Evolutionary conservation across 37 sponge, comb jelly and placozoan species (phyloP).

Genomic region (Beroe ovata): DNA sequence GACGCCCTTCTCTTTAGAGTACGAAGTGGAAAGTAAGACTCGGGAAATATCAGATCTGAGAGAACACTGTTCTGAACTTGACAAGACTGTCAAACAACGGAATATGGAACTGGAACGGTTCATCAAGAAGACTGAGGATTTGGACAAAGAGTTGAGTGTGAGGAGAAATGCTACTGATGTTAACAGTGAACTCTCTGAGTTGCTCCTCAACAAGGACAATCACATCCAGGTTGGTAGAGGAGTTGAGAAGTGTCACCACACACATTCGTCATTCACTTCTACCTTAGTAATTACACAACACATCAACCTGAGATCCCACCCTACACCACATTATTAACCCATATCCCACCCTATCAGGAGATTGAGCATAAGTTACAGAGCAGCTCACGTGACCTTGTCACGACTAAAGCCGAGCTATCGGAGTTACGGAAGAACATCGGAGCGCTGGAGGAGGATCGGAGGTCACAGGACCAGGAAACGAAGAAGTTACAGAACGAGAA

Average conservation of each 20-base stretch:
- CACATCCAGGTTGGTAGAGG: slow-evolving; percentile 66
- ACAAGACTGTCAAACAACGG: slow-evolving; percentile 40
- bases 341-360: too few species aligned
- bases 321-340: too few species aligned
- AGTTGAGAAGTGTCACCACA: too few species aligned
- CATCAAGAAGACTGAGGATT: slow-evolving; percentile 28
- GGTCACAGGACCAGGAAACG: background rate
- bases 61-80: slow-evolving; percentile 46
- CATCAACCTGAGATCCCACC: too few species aligned
- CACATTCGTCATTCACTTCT: too few species aligned
- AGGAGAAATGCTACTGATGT: slow-evolving; percentile 66
- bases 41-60: slow-evolving; percentile 18
- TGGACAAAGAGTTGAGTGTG: slow-evolving; percentile 30
- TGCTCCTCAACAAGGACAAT: slow-evolving; percentile 66
- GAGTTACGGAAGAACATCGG: background rate
- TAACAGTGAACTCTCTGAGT: slow-evolving; percentile 41
- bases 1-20: too few species aligned
- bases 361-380: slow-evolving; percentile 7
- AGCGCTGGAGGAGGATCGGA: slow-evolving; percentile 2
- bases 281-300: too few species aligned
- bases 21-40: slow-evolving; percentile 59
- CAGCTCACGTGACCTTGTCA: background rate
- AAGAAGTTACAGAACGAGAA: slow-evolving; percentile 44
- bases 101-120: slow-evolving; percentile 34
- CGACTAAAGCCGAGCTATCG: slow-evolving; percentile 8